Evolutionary conservation across 2,797 vertebrate species (phyloP), one percentile per base, ranked within the genome.

Genomic region (Sebastes cheni): DNA sequence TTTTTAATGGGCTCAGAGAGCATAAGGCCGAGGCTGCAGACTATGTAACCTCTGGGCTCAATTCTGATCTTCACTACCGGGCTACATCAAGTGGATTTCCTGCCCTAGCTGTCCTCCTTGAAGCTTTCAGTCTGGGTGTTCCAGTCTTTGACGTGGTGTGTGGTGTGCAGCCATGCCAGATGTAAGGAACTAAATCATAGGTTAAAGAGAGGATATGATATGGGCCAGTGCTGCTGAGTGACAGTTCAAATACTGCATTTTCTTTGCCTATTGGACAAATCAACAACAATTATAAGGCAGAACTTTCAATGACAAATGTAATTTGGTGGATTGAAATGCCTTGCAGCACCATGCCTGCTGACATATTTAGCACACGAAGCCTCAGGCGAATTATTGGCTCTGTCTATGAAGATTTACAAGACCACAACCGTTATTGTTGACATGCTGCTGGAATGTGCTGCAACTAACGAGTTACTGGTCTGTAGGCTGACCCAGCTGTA

Each of bases 91-190:
- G 78, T 72, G 66, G 77, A 83, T 81, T 84, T 88, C 66, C 80
- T 72, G 79, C 30, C 29, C 13, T 32, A 22, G 61, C 58, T 67
- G 75, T 86, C 75, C 81, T 83, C 55, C 59, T 75, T 29, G 3
- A 58, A 77, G 62, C 42, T 72, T 58, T 72, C 60, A 25, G 62
- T 30, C 67, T 71, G 89, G 86, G 85, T 86, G 88, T 86, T 89
- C 82, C 68, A 6, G 78, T 8, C 32, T 81, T 80, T 84, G 84
- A 90, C 56, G 77, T 60, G 72, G 76, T 89, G 72, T 84, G 84
- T 71, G 78, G 78, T 82, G 72, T 64, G 72, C 11, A 75, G 85
- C 62, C 50, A 2, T 13, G 77, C 73, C 85, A 80, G 71, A 88
- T 83, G 80, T 75, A 77, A 72, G 68, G 65, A 76, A 36, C 59